Base-by-base conservation (phyloP, 1,140 invertebrate genomes). In the Holotrichia oblita region DNA sequence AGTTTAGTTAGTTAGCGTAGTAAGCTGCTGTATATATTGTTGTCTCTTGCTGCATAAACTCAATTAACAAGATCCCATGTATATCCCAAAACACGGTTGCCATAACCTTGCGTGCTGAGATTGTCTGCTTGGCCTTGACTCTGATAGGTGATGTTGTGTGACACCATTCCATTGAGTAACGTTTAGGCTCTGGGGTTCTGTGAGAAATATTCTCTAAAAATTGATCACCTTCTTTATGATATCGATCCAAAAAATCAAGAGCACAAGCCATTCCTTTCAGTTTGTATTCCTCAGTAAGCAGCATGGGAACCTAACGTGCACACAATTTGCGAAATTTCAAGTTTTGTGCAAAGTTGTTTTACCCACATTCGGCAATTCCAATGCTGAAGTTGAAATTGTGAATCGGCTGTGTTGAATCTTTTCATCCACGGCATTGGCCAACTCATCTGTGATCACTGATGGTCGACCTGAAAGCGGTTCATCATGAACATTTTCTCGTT, bases 121-220 rank as follows among this genome's bases (percentile, higher is more conserved):
- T 48, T 44, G 44, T 76, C 44, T 76, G 74, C 10, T 76, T 76
- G 14, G 74, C 41, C 41, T 76, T 76, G 20, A 76, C 40, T 55
- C 44, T 76, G 40, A 24, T 27, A 2, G 40, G 73, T 41, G 73
- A 75, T 75, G n/a, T 48, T 7, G 74, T 76, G 40, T 48, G 41
- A 17, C 42, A 6, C 42, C 40, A 76, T 76, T 76, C 42, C 41
- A 76, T 76, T 76, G 74, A 44, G 8, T 76, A 40, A 10, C 41
- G 74, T 55, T 76, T 76, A 44, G 40, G 17, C 44, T 10, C 20
- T 44, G 41, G 8, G n/a, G 74, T 76, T 0, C 12, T 27, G 12
- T 76, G 44, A 48, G 41, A 48, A 42, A 14, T 14, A 44, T 44
- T 9, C 8, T 14, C 14, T 12, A 48, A 76, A 48, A 41, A 40